Conservation (phyloP, 2,888 invertebrate species). For the Clusia tigrina region DNA sequence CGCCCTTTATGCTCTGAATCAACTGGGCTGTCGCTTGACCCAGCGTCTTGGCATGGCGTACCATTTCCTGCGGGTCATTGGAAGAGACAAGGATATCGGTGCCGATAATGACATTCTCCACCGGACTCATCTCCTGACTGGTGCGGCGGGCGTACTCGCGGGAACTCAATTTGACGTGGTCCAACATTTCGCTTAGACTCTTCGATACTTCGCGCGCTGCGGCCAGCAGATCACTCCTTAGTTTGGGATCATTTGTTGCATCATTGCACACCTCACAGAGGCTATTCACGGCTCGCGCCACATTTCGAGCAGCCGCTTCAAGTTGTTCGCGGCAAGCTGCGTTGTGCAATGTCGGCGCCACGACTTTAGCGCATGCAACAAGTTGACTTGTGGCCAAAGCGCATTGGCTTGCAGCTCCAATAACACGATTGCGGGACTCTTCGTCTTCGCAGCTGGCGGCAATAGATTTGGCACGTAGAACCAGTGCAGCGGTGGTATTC, state of each 20-base stretch:
- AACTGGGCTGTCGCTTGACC: conserved; percentile 95
- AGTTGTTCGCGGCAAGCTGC: conserved; percentile 90
- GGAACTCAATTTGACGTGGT: conserved; percentile 82
- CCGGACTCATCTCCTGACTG: conserved; percentile 79
- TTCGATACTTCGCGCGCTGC: conserved; percentile 90
- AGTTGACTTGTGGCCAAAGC: conserved; percentile 97
- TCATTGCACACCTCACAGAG: conserved; percentile 84
- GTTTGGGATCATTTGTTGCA: conserved; percentile 72
- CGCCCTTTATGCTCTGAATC: conserved; percentile 93
- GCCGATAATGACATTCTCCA: conserved; percentile 89
- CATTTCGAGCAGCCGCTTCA: conserved; percentile 90
- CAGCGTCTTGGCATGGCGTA: conserved; percentile 86
- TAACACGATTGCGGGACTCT: conserved; percentile 70
- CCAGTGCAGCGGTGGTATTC: conserved; percentile 95
- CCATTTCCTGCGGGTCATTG: conserved; percentile 92
- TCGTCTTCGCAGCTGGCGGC: conserved; percentile 85
- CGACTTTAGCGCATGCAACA: conserved; percentile 96
- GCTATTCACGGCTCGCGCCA: conserved; percentile 89
- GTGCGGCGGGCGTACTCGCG: conserved; percentile 72
- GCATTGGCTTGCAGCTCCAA: conserved; percentile 95
- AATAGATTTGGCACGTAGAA: conserved; percentile 95
- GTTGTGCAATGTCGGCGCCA: conserved; percentile 83
- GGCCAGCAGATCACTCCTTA: conserved; percentile 77
- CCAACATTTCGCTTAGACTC: conserved; percentile 87
- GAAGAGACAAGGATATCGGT: conserved; percentile 88